Conservation (phyloP, 1,140 invertebrate genomes). For the Platyscapa corneri region DNA sequence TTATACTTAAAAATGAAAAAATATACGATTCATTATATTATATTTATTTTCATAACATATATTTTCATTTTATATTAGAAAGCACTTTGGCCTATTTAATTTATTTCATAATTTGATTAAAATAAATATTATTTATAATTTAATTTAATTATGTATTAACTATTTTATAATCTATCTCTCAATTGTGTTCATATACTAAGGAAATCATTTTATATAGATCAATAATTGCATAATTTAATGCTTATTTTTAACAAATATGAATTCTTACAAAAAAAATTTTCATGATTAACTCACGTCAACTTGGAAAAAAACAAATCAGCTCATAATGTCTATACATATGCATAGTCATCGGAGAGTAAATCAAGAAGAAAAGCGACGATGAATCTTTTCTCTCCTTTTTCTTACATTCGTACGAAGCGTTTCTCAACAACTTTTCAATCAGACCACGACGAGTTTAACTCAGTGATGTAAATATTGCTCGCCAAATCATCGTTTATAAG, state of each 20-base stretch:
- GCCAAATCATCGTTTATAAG: neutral
- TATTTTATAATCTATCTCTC: too few relatives aligned
- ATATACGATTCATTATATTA: too few relatives aligned
- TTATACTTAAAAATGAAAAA: too few relatives aligned
- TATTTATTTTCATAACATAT: too few relatives aligned
- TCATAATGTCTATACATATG: neutral
- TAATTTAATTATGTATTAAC: too few relatives aligned
- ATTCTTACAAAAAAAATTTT: neutral
- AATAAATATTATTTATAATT: too few relatives aligned
- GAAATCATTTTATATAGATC: neutral
- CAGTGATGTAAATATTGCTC: neutral
- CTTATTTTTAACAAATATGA: neutral
- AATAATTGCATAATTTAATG: neutral
- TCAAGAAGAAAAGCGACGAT: neutral
- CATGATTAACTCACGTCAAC: neutral
- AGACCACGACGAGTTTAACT: neutral
- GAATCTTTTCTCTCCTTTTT: neutral
- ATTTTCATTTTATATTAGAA: too few relatives aligned
- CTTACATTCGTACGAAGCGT: neutral
- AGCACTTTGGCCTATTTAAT: too few relatives aligned
- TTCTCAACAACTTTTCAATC: neutral
- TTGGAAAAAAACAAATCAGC: neutral
- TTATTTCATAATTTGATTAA: too few relatives aligned
- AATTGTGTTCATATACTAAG: neutral
- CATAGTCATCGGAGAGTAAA: neutral